A percentile compares a stretch with the other conserved stretches of the same genome.
Evolutionary conservation across 2,888 invertebrate genomes (phyloP).

Genomic region (Lordiphosa andalusiaca): DNA sequence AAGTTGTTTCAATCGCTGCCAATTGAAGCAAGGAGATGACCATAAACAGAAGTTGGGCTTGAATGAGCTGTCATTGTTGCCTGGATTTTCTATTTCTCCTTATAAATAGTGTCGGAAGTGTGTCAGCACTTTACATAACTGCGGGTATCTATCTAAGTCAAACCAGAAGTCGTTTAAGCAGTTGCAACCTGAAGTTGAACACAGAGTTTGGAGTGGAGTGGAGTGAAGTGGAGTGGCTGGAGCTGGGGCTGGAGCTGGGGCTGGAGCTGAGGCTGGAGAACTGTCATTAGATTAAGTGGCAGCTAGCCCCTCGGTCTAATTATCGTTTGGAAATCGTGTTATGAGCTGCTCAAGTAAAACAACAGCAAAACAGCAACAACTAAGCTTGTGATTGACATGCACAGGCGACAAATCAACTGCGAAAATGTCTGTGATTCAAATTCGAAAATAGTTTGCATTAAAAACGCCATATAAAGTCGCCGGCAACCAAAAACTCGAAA

Average conservation of each 20-base stretch:
- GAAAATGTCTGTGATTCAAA: conserved; percentile 63
- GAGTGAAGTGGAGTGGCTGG: conserved; percentile 11
- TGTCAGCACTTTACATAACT: conserved; percentile 66
- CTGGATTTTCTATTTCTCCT: conserved; percentile 49
- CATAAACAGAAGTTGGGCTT: conserved; percentile 18
- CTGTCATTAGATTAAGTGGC: conserved; percentile 74
- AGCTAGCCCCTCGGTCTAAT: conserved; percentile 53
- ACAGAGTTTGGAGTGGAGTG: conserved; percentile 16
- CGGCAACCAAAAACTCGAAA: conserved; percentile 30
- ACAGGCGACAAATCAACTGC: conserved; percentile 70
- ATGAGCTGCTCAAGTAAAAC: conserved; percentile 39
- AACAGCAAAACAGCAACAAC: conserved; percentile 2
- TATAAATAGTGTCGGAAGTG: conserved; percentile 64
- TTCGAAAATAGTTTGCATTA: conserved; percentile 68
- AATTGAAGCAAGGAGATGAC: conserved; percentile 51
- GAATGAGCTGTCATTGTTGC: conserved; percentile 63
- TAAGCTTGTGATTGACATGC: conserved; percentile 61
- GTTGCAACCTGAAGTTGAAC: conserved; percentile 42
- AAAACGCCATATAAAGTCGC: conserved; percentile 35
- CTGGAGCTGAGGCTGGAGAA: conserved; percentile 45
- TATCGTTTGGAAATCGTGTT: conserved; percentile 72
- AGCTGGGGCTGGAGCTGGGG: conserved; percentile 28
- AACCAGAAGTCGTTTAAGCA: conserved; percentile 73
- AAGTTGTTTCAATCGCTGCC: conserved; percentile 47
- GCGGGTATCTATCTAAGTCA: conserved; percentile 24